A percentile compares a stretch with the other conserved stretches of the same genome.
Evolutionary conservation across 2,888 invertebrate species (phyloP).

Genomic region (Luperina nickerlii): DNA sequence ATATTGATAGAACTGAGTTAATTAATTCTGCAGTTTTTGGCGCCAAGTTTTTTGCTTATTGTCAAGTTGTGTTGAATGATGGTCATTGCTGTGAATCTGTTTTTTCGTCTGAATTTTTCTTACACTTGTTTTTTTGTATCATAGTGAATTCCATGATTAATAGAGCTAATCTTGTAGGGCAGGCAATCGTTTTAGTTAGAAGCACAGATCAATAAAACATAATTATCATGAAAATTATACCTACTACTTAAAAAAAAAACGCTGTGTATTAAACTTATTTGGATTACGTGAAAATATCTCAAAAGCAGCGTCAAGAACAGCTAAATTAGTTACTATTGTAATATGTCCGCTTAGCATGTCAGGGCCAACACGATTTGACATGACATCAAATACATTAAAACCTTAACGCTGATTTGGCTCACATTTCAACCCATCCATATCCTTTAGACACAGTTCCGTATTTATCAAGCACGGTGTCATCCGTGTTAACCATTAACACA

Average conservation of each 20-base stretch:
- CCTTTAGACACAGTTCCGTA: slow-evolving; percentile 66
- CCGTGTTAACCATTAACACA: slow-evolving; percentile 77
- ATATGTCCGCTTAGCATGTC: background rate
- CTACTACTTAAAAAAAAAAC: background rate
- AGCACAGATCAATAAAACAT: background rate
- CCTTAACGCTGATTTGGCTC: slow-evolving; percentile 30
- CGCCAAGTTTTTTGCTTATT: slow-evolving; percentile 54
- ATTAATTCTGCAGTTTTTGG: slow-evolving; percentile 76
- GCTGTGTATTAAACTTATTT: background rate
- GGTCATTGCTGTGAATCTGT: slow-evolving; percentile 22
- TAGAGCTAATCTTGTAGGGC: background rate
- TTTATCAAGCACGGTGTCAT: slow-evolving; percentile 73
- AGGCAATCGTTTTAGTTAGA: background rate
- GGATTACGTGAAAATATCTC: background rate
- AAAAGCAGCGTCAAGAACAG: background rate
- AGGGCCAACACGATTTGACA: slow-evolving; percentile 2
- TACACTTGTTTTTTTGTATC: background rate
- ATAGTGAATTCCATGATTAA: background rate
- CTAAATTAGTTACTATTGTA: background rate
- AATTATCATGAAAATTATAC: background rate
- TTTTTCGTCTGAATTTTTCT: background rate
- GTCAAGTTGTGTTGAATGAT: slow-evolving; percentile 57
- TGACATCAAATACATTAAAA: slow-evolving; percentile 23
- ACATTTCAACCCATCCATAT: slow-evolving; percentile 56
- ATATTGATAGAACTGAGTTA: slow-evolving; percentile 84